Percentiles rank a stretch among this genome's conserved stretches.
Evolutionary conservation across 2,113 vertebrate species (phyloP).

Genomic region (Rhizomys pruinosus): DNA sequence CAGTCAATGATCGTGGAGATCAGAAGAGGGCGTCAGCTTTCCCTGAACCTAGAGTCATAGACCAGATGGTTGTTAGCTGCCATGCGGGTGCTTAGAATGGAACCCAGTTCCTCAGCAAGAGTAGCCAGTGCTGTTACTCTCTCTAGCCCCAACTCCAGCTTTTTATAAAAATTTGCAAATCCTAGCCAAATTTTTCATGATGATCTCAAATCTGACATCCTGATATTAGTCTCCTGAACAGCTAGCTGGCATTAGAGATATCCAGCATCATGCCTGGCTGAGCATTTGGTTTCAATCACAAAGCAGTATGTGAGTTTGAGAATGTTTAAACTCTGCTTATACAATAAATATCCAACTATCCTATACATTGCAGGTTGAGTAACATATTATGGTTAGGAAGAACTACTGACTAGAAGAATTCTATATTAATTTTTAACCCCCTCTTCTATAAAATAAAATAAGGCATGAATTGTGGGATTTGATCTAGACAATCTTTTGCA

Average conservation of each 20-base stretch:
- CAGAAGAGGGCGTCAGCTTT: too few relatives aligned
- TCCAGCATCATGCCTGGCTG: background rate
- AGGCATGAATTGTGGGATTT: background rate
- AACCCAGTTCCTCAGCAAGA: too few relatives aligned
- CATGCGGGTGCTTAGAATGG: too few relatives aligned
- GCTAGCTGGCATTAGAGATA: too few relatives aligned
- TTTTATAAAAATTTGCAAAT: background rate
- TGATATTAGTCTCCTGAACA: too few relatives aligned
- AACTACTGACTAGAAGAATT: background rate
- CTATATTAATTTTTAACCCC: background rate
- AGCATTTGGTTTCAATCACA: background rate
- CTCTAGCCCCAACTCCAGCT: background rate
- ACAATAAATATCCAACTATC: background rate
- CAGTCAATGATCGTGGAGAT: too few relatives aligned
- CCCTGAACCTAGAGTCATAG: too few relatives aligned
- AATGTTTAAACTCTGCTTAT: background rate
- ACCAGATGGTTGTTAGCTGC: too few relatives aligned
- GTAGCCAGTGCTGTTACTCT: too few relatives aligned
- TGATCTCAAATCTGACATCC: background rate
- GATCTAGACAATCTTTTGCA: background rate
- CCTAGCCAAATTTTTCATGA: background rate
- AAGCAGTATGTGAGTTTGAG: background rate
- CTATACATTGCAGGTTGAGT: background rate
- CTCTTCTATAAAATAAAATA: conserved; percentile 9
- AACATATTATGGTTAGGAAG: background rate